Evolutionary conservation across 2,113 vertebrate species (phyloP).

Genomic region (Smithornis capensis): DNA sequence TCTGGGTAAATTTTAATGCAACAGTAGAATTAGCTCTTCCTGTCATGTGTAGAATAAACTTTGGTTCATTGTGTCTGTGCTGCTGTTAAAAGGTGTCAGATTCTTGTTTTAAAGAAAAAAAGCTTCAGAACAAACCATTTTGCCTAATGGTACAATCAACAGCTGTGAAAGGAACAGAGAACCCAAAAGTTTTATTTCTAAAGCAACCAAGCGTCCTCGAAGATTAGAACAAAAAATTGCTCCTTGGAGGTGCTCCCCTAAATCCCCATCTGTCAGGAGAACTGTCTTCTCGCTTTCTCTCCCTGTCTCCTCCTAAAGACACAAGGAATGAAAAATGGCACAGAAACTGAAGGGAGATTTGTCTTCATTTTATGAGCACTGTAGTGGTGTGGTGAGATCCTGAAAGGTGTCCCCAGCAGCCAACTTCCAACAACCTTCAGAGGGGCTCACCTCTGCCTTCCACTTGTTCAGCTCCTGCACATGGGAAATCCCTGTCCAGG

Average conservation of each 20-base stretch:
- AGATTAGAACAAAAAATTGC: not conserved
- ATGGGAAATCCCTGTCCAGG: not conserved
- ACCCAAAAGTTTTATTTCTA: not conserved
- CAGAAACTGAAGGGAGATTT: conserved; percentile 11
- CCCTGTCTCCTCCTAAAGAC: not conserved
- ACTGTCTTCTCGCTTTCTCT: not conserved
- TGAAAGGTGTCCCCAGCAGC: not conserved
- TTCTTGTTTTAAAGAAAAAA: not conserved
- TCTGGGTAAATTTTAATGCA: not conserved
- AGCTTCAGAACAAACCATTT: not conserved
- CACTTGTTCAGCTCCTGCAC: not conserved
- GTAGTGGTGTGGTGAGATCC: not conserved
- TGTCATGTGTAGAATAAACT: not conserved
- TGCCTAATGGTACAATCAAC: not conserved
- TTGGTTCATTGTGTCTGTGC: not conserved
- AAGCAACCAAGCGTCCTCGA: not conserved
- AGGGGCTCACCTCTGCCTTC: not conserved
- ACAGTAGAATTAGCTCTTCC: not conserved
- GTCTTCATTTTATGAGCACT: conserved; percentile 20
- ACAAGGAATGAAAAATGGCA: conserved; percentile 19
- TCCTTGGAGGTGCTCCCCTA: not conserved
- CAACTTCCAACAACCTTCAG: not conserved
- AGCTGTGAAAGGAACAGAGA: not conserved
- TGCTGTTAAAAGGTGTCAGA: not conserved
- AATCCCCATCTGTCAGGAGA: conserved; percentile 37